phyloP scores from a whole-genome alignment of 2,888 invertebrate species.

The Spisula solida region DNA sequence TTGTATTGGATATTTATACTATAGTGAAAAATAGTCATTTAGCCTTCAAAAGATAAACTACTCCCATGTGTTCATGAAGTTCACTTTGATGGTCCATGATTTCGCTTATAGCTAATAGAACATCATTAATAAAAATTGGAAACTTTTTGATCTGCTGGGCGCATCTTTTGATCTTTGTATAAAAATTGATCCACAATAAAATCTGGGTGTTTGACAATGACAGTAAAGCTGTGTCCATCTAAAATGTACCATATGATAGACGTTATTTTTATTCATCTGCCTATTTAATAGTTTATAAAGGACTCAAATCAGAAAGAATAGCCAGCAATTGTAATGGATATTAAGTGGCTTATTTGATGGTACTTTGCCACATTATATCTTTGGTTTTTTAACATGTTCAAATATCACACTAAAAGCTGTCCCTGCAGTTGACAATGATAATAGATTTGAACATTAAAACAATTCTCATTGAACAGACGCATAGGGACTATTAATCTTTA shows the following conservation, averaged over 20 bases:
- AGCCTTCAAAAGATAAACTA: conserved; percentile 57
- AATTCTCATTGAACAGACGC: conserved; percentile 27
- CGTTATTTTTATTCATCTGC: conserved; percentile 42
- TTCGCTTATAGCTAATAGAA: conserved; percentile 61
- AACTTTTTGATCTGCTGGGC: conserved; percentile 52
- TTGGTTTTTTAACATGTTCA: not conserved
- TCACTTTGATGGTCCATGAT: conserved; percentile 51
- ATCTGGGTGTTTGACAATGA: conserved; percentile 38
- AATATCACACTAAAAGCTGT: not conserved
- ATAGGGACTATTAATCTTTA: conserved; percentile 38
- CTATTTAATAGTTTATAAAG: conserved; percentile 41
- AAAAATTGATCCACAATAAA: conserved; percentile 63
- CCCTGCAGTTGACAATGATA: conserved; percentile 13
- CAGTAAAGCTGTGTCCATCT: conserved; percentile 55
- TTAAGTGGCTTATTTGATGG: conserved; percentile 24
- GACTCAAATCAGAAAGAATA: not conserved
- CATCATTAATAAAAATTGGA: conserved; percentile 58
- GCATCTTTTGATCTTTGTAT: conserved; percentile 45
- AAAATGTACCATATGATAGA: conserved; percentile 52
- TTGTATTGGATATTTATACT: conserved; percentile 53
- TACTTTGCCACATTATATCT: conserved; percentile 8
- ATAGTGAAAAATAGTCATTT: conserved; percentile 60
- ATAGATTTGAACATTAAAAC: conserved; percentile 54
- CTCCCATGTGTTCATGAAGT: conserved; percentile 40
- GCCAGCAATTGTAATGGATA: conserved; percentile 4